Base-by-base conservation (phyloP, 2,797 vertebrate species). In the Takifugu ocellatus region DNA sequence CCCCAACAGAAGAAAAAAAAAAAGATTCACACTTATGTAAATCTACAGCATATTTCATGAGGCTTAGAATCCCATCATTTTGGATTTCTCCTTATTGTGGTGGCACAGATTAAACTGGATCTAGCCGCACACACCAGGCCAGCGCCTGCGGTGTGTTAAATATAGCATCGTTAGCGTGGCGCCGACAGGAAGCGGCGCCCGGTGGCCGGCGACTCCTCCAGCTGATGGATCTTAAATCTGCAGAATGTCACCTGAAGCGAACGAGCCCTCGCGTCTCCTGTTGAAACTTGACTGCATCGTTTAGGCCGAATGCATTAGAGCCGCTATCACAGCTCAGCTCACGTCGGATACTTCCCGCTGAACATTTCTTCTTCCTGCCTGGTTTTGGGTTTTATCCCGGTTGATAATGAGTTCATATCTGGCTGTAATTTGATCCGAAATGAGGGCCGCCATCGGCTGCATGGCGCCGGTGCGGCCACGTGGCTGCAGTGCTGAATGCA, bases 221-320 rank as follows among this genome's bases (percentile, higher is more conserved):
- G 21, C 21, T 21, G 21, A 21, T 21, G 21, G 21, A 21, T 21
- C 67, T 70, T 80, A 55, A 71, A 75, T 56, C 61, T 68, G 33
- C 66, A 52, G 54, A 81, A 81, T 73, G 70, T 85, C 70, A 59
- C 50, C 74, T 48, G 56, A 60, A 52, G 36, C 54, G 75, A 63
- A 74, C 51, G 58, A 76, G 66, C 84, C 67, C 81, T 82, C 81
- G 72, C 70, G 56, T 72, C 75, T 86, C 86, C 89, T 88, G 86
- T 86, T 68, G 68, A 84, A 87, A 88, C 88, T 90, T 91, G 84
- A 90, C 64, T 21, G 55, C 71, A 69, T 77, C 54, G 17, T 60
- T 48, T 64, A 68, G 62, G 66, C 81, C 66, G 59, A 79, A 70
- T 61, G 61, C 74, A 75, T 84, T 75, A 72, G 79, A 54, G 65